These are phyloP conservation scores for Sinodicranocentrus sp. DNA, from an alignment of 2,888 invertebrate genomes.

Conservation along the genomic window DNA sequence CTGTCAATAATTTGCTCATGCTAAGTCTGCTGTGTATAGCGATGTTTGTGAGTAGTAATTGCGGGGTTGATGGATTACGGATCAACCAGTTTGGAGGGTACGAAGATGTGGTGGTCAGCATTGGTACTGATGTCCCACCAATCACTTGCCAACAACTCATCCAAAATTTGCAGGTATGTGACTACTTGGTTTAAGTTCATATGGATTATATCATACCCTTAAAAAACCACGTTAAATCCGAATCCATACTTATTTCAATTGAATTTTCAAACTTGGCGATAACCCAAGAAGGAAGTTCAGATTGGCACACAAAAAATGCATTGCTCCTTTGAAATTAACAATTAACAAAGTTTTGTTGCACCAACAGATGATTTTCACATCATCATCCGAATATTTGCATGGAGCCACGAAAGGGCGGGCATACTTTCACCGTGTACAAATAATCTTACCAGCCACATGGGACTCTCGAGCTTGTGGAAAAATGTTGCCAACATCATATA, in stretches of 20 bases:
- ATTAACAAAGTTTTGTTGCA: constrained; percentile 68
- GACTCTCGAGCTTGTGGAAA: constrained; percentile 75
- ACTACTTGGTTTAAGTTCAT: background rate
- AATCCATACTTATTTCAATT: no score
- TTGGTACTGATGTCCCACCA: constrained; percentile 73
- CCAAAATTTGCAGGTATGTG: constrained; percentile 72
- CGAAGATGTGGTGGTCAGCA: constrained; percentile 74
- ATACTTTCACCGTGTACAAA: constrained; percentile 81
- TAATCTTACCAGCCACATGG: constrained; percentile 81
- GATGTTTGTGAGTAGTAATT: background rate
- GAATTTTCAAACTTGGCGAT: no score
- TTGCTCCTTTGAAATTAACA: constrained; percentile 37
- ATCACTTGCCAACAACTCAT: constrained; percentile 74
- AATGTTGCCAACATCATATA: constrained; percentile 78
- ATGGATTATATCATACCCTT: background rate
- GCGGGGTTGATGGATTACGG: constrained; percentile 60
- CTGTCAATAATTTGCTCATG: no score
- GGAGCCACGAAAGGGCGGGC: constrained; percentile 82
- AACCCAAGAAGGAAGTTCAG: background rate
- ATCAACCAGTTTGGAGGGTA: constrained; percentile 74
- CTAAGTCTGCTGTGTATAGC: no score
- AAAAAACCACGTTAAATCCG: no score
- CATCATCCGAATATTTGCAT: constrained; percentile 82
- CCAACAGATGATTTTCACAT: constrained; percentile 80
- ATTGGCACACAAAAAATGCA: background rate